Evolutionary conservation across 2,797 vertebrate genomes (phyloP), one percentile per base, ranked within the genome.

Genomic region (Micromesistius poutassou): DNA sequence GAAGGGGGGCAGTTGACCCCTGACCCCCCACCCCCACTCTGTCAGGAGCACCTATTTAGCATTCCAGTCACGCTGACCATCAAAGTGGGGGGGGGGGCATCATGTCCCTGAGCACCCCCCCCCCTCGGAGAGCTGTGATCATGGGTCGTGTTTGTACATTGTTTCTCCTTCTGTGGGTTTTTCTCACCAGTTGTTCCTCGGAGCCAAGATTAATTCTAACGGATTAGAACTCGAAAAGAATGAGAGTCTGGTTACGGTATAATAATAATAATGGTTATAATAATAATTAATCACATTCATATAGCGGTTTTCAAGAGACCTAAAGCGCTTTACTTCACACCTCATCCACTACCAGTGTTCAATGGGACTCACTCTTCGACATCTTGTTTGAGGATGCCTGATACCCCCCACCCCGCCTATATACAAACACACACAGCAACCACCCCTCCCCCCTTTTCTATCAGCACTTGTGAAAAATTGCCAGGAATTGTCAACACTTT

Each of bases 391-490:
- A 35, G 30, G 84, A 85, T 87, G 62, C 72, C 76, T 81, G 84
- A 86, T 79, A 85, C 76, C 70, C 73, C 68, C 22, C 80, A 74
- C 71, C 82, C 75, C 68, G 4, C 30, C 74, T 76, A 42, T 33
- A n/a, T 35, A 72, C 36, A 74, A 50, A 28, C 71, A 85, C 12
- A 84, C 13, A 82, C 36, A 87, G 78, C 71, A 87, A 80, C 76
- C 82, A 85, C 86, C 79, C 79, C 85, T 88, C 87, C 5, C 76
- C 89, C 80, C 88, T 89, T 88, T 88, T 84, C 83, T 75, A 79
- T 81, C 73, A 80, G 79, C 85, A 85, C 84, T 89, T 75, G 83
- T 79, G 84, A 79, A 66, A 84, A 42, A 42, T 42, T 12, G 40
- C 2, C 68, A 71, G 81, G 81, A 75, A 88, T 90, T 86, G 66